phyloP scores from a whole-genome alignment of 2,888 invertebrate genomes.

The Sphaerophoria taeniata region DNA sequence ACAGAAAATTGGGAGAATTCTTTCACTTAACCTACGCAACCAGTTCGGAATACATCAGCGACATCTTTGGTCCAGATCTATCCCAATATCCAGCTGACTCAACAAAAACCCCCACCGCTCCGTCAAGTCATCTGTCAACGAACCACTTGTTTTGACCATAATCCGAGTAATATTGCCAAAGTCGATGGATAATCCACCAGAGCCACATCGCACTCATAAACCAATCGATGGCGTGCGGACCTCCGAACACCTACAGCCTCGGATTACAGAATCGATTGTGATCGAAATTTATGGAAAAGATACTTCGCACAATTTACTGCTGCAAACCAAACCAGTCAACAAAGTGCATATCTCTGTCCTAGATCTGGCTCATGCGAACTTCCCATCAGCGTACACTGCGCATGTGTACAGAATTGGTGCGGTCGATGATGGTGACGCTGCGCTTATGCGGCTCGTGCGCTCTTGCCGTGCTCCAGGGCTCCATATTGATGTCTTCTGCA shows the following conservation, averaged over 20 bases:
- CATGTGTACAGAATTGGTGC: slow-evolving; percentile 8
- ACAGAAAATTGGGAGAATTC: slow-evolving; percentile 12
- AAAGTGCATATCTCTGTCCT: slow-evolving; percentile 56
- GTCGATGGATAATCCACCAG: slow-evolving; percentile 52
- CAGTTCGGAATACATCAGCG: slow-evolving; percentile 37
- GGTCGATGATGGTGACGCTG: slow-evolving; percentile 6
- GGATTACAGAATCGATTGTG: slow-evolving; percentile 62
- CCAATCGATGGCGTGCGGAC: not conserved
- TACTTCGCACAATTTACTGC: slow-evolving; percentile 58
- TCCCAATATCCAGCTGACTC: slow-evolving; percentile 32
- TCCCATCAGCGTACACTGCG: not conserved
- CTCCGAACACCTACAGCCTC: slow-evolving; percentile 46
- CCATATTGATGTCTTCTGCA: slow-evolving; percentile 38
- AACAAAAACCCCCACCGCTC: not conserved
- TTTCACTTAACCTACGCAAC: slow-evolving; percentile 32
- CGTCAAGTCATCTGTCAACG: slow-evolving; percentile 30
- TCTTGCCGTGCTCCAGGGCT: slow-evolving; percentile 34
- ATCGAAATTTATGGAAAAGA: slow-evolving; percentile 68
- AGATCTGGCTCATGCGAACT: slow-evolving; percentile 56
- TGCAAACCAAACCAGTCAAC: not conserved
- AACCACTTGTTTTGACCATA: slow-evolving; percentile 59
- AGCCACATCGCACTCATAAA: slow-evolving; percentile 30
- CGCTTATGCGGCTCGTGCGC: slow-evolving; percentile 43
- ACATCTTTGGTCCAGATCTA: slow-evolving; percentile 52
- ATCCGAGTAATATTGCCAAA: slow-evolving; percentile 14